Evolutionary conservation across 2,888 invertebrate genomes (phyloP).

Genomic region (Dryobotodes eremita): DNA sequence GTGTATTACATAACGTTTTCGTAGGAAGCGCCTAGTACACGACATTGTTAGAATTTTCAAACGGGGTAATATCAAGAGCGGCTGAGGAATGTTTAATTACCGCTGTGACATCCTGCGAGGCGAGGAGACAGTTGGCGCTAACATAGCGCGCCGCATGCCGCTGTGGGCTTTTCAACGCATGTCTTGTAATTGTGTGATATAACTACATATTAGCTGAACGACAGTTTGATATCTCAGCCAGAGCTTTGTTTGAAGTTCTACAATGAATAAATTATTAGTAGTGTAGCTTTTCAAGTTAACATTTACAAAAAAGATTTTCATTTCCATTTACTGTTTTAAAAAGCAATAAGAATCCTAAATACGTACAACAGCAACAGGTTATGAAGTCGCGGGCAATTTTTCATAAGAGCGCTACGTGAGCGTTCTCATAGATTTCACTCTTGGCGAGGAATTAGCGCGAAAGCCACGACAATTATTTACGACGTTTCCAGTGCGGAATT

Average conservation of each 20-base stretch:
- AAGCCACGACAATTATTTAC: conserved; percentile 87
- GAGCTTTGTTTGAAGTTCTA: conserved; percentile 7
- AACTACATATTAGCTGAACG: conserved; percentile 24
- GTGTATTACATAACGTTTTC: conserved; percentile 72
- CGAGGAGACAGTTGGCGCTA: conserved; percentile 67
- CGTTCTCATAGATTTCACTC: conserved; percentile 83
- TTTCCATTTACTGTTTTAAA: conserved; percentile 27
- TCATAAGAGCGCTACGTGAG: conserved; percentile 72
- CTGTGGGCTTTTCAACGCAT: conserved; percentile 65
- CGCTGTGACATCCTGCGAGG: conserved; percentile 79
- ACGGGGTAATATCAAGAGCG: conserved; percentile 84
- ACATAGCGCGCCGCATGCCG: conserved; percentile 64
- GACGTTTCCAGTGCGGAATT: conserved; percentile 83
- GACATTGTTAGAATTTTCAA: conserved; percentile 88
- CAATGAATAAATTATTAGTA: conserved; percentile 15
- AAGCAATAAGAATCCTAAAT: conserved; percentile 52
- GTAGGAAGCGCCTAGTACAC: conserved; percentile 78
- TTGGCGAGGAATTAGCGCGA: conserved; percentile 82
- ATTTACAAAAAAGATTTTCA: conserved; percentile 14
- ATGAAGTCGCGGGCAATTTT: conserved; percentile 71
- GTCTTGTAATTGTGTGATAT: conserved; percentile 32
- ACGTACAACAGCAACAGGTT: conserved; percentile 60
- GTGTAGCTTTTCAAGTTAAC: conserved; percentile 7
- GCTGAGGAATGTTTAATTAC: conserved; percentile 87
- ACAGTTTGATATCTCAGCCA: background rate